Evolutionary conservation across 2,113 vertebrate species (phyloP), one percentile per base, ranked within the genome.

Genomic region (Phainopepla nitens): DNA sequence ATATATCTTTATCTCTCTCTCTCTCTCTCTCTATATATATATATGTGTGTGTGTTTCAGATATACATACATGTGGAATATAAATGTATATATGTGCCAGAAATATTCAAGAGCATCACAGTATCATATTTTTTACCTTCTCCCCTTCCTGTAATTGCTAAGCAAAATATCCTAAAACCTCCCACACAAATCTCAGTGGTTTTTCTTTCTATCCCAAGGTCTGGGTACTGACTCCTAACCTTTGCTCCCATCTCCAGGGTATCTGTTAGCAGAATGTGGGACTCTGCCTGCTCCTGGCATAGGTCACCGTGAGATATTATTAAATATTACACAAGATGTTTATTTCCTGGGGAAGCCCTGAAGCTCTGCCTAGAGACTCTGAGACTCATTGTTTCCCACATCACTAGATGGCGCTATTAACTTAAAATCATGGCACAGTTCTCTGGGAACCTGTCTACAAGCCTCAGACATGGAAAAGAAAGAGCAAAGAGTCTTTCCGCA

Each of bases 321-420:
- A 82, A 88, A 64, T 25, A 25, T 35, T 27, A 17, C 8, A 36
- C 27, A 11, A n/a, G 20, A 5, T 5, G 31, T 16, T 64, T 83
- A 35, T 58, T 73, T 82, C 56, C 44, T 11, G 20, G 24, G 41
- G 12, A 58, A 70, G 24, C 33, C 10, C 11, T 22, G 42, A 22
- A 62, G 21, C 15, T 44, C 50, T 80, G 39, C 22, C 53, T 23
- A 24, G 15, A 13, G 58, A 2, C 18, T 65, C 35, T 20, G 36
- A 68, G 12, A 28, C 36, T 13, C 25, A 2, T 15, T 29, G 39
- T 35, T 33, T 42, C 5, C 45, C 27, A 0, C 7, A 72, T 39
- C 97, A 84, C 89, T 96, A 97, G 97, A 86, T 96, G 97, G 95
- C 77, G 87, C 84, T 94, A 35, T 92, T 79, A 95, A 90, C 89